Evolutionary conservation across 2,113 vertebrate species (phyloP), one percentile per base, ranked within the genome.

Genomic region (Bagarius yarrelli): DNA sequence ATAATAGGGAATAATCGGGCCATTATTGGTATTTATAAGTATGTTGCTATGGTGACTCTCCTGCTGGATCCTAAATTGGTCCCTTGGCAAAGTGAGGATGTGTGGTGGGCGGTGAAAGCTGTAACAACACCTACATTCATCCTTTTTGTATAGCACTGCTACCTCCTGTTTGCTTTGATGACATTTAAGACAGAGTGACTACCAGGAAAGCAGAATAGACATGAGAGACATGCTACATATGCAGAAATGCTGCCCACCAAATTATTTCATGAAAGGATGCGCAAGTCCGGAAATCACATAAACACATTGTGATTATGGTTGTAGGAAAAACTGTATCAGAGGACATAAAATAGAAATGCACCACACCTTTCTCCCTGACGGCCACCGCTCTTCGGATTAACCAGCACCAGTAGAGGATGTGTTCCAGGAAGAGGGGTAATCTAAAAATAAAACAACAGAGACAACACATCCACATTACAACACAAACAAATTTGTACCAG

Each of bases 351-450:
- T 18, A 75, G 44, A 12, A 69, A 6, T 23, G 27, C 19, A 27
- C 69, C 88, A 83, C 76, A 98, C 97, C 95, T 88, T 89, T 98
- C 95, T 79, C 97, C 97, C 90, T 98, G 97, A 85, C 95, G 92
- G 60, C 96, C 96, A 86, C 97, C 97, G 1, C 97, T 98, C 88
- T 96, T 98, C 59, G 95, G 97, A 84, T 98, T 98, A 87, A 98
- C 96, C 63, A 98, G 90, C 78, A 98, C 95, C 53, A 98, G 92
- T 12, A 98, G 93, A 0, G 97, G 96, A 60, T 97, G 96, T 0
- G 95, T 97, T 15, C 96, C 96, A 0, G 95, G 95, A 36, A 91
- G 91, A 5, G 96, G 94, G 66, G 88, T 96, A 92, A 98, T 95
- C 96, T 98, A 90, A 21, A 90, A 89, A 88, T 86, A 40, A 30